Conservation (phyloP, 2,888 invertebrate species). For the Chrysodeixis includens region DNA sequence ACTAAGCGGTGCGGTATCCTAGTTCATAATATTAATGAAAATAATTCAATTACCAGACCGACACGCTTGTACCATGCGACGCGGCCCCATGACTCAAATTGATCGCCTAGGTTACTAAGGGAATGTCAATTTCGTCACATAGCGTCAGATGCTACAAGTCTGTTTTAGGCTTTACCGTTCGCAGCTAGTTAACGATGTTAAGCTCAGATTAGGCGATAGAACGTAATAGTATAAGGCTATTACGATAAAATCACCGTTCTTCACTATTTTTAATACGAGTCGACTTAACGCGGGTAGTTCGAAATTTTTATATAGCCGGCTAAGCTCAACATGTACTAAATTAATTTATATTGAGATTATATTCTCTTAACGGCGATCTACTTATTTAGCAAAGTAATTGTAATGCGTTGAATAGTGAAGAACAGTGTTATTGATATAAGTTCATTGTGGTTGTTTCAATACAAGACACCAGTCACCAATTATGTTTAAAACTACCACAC, state of each 20-base stretch:
- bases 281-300: constrained; percentile 15
- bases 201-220: constrained; percentile 46
- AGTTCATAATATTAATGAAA: constrained; percentile 51
- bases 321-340: constrained; percentile 44
- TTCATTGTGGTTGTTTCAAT: constrained; percentile 39
- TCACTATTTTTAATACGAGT: constrained; percentile 39
- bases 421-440: constrained; percentile 40
- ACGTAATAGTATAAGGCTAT: constrained; percentile 43
- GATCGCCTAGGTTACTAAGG: not conserved
- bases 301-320: constrained; percentile 36
- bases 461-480: constrained; percentile 16
- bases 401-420: constrained; percentile 43
- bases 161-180: constrained; percentile 32
- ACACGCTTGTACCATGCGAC: constrained; percentile 37
- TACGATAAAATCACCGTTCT: constrained; percentile 43
- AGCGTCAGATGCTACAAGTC: constrained; percentile 37
- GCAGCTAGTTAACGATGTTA: constrained; percentile 42
- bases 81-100: not conserved
- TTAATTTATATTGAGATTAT: constrained; percentile 31
- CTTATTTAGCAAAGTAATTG: constrained; percentile 23
- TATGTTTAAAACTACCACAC: constrained; percentile 37
- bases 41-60: constrained; percentile 57
- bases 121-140: not conserved
- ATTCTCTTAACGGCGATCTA: constrained; percentile 18
- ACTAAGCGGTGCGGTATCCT: constrained; percentile 88